Evolutionary conservation across 2,888 invertebrate species (phyloP), one percentile per base, ranked within the genome.

Genomic region (Agrotis clavis): DNA sequence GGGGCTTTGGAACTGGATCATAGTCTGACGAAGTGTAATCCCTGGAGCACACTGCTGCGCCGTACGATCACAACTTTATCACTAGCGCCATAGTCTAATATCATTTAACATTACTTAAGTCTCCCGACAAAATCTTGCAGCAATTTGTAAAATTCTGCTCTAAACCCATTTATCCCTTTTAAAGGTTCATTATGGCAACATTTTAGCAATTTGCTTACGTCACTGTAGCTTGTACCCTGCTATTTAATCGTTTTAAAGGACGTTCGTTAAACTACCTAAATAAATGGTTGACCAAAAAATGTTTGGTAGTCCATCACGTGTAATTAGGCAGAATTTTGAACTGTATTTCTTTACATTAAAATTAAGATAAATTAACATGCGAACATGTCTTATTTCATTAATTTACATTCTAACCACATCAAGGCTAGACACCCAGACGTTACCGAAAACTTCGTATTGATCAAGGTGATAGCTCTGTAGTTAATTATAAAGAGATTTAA

Each of bases 21-120:
- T 77, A 81, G 81, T 77, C 78, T 73, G 76, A 73, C 75, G 77
- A 84, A 85, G 75, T 82, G 74, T 82, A 84, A 86, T 86, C 84
- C 77, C 66, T 71, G 64, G 68, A 62, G 73, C 68, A 72, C 65
- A 71, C 66, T 76, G 71, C 66, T 18, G 53, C 53, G 59, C 70
- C 60, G 59, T 71, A 66, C 30, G 74, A 76, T 68, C 74, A 72
- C 71, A 62, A 81, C 70, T 77, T 69, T 76, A 74, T 75, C 68
- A 68, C 71, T 69, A 82, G 21, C 56, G 45, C 62, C n/a, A 60
- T 62, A 63, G 56, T 30, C 45, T 76, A 73, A 73, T 79, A 75
- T 64, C 61, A 75, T 82, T 69, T 63, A 79, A 63, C 69, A 77
- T 76, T 71, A 69, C 35, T n/a, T n/a, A 74, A 61, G 35, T 57